Base-by-base conservation (phyloP, 2,888 invertebrate genomes). In the Xanthorhoe spadicearia region DNA sequence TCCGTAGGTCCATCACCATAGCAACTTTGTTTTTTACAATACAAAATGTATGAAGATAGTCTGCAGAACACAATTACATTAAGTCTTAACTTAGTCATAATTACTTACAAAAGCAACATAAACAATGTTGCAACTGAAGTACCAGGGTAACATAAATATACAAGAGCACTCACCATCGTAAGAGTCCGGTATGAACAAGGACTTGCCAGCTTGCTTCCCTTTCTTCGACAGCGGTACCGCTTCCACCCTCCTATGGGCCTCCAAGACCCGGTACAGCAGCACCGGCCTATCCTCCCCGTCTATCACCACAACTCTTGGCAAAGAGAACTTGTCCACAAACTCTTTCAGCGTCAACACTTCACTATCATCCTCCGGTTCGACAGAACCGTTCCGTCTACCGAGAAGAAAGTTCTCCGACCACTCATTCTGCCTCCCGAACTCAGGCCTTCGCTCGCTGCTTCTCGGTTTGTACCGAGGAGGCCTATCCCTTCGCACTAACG, bases 121-220 rank as follows among this genome's bases (percentile, higher is more conserved):
- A 6, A n/a, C n/a, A 4, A 32, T 32, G 5, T 32, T 32, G 32
- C 7, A 32, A 7, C 0, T 32, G 7, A 51, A 53, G 56, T 61
- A 61, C 65, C n/a, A 57, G 65, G 65, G 13, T 13, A 13, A 43
- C 56, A 17, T 55, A 17, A 57, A 64, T 38, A 68, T 23, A 65
- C 0, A 3, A 53, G 28, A 5, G 43, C 28, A 92, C 94, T 94
- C 75, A 95, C 95, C 95, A 85, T 94, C 94, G 86, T 95, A 95
- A 73, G 94, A 94, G 83, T 95, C 95, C 71, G 95, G 95, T 81
- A 95, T 95, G 77, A 94, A 94, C 70, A 95, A 84, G 63, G 94
- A 91, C 72, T 94, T 94, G 17, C 94, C 94, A 15, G 94, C 94
- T 72, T 93, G 79, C 79, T 94, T 94, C 57, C 94, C 94, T 73